Conservation (phyloP, 2,113 vertebrate species). For the Calidris pugnax region DNA sequence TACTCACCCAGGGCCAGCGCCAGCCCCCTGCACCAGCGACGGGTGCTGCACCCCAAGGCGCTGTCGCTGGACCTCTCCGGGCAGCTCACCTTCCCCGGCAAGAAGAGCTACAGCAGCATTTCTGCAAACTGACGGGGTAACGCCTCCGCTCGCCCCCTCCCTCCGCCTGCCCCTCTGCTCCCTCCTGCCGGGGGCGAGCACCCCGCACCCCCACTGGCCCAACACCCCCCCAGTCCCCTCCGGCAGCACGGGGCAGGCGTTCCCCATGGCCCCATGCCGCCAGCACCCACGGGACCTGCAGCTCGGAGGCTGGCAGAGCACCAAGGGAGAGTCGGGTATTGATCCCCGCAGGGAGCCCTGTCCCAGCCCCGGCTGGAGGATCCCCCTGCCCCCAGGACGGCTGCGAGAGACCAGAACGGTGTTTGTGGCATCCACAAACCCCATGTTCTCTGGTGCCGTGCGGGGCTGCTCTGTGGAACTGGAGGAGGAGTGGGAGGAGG, state of each 20-base stretch:
- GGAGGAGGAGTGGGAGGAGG: background rate
- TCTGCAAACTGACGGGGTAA: slow-evolving; percentile 71
- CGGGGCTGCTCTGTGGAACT: background rate
- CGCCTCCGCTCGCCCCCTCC: slow-evolving; percentile 4
- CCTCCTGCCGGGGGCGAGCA: background rate
- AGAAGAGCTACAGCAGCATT: slow-evolving; percentile 79
- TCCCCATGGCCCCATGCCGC: rapidly evolving
- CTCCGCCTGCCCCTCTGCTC: background rate
- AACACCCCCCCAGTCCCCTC: background rate
- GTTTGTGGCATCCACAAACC: background rate
- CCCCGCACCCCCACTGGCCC: background rate
- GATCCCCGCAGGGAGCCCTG: background rate
- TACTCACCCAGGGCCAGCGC: slow-evolving; percentile 76
- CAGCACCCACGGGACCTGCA: background rate
- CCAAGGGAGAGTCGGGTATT: background rate
- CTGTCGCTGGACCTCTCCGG: slow-evolving; percentile 58
- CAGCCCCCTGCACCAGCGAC: slow-evolving; percentile 80
- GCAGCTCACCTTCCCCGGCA: slow-evolving; percentile 66
- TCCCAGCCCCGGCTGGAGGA: background rate
- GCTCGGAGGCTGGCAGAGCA: background rate
- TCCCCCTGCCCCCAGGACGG: background rate
- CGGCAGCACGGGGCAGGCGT: rapidly evolving
- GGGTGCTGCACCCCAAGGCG: slow-evolving; percentile 75
- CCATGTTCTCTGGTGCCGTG: rapidly evolving
- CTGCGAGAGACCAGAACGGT: background rate